Base-by-base conservation (phyloP, 2,113 vertebrate species). In the Equus przewalskii region DNA sequence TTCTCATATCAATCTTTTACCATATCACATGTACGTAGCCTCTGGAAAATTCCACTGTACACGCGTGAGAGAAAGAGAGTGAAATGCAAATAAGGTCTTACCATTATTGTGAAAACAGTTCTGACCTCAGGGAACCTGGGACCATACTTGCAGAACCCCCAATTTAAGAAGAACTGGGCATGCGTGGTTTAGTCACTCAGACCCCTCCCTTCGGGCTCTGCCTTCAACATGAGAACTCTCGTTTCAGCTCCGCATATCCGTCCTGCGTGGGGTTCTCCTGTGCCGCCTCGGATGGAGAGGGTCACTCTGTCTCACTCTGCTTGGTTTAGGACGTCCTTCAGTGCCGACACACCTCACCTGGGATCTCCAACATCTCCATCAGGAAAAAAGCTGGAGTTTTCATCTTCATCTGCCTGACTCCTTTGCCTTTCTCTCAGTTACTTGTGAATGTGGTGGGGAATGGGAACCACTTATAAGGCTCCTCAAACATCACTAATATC, bases 161-260 rank as follows among this genome's bases (percentile, higher is more conserved):
- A 64, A 46, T 62, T 73, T 46, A 78, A 88, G 60, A n/a, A 87
- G 69, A 93, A 69, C 6, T 18, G 19, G 19, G 15, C 24, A n/a
- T 46, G 12, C 0, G 1, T 36, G 65, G 14, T 13, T 65, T 21
- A 5, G 46, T 36, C 54, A 2, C 5, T 60, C 0, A 0, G 0
- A 36, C 22, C 14, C 9, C 67, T 80, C 6, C 33, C 26, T 94
- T 46, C 16, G 79, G 60, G 11, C 46, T 21, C 58, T 18, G 19
- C 36, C 85, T 64, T 62, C 49, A 49, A n/a, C 51, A 5, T 1
- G 0, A 81, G 36, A 70, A 67, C 3, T 12, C 14, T 12, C 4
- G 11, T 62, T 84, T 56, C 41, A 49, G 46, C 49, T 89, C 28
- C 0, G 0, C 80, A 16, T 49, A 72, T 75, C 56, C 1, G 0